Evolutionary conservation across 2,797 vertebrate species (phyloP).

Genomic region (Tragopan temminckii): DNA sequence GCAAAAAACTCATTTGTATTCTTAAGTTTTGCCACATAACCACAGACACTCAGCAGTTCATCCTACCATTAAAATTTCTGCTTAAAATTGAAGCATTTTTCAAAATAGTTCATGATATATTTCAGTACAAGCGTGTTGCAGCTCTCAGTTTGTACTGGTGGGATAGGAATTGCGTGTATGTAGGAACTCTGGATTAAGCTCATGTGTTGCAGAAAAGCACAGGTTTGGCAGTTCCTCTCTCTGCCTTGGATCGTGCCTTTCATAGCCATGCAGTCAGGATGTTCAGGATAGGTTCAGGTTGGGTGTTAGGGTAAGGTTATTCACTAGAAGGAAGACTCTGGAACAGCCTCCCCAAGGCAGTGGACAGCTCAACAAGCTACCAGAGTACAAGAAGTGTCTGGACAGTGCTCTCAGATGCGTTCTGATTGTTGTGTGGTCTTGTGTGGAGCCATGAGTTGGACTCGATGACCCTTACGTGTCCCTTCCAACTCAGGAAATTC

Average conservation of each 20-base stretch:
- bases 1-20: background rate
- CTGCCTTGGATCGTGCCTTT: background rate
- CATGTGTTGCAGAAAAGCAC: background rate
- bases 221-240: background rate
- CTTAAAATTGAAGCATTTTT: background rate
- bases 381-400: no score
- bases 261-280: background rate
- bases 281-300: background rate
- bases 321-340: no score
- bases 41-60: background rate
- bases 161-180: background rate
- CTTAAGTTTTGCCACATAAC: background rate
- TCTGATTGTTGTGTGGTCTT: no score
- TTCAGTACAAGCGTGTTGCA: background rate
- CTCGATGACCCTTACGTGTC: no score
- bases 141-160: background rate
- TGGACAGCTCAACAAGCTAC: no score
- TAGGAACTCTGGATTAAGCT: background rate
- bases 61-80: background rate
- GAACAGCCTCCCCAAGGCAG: no score
- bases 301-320: no score
- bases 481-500: no score
- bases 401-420: no score
- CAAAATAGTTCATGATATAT: background rate
- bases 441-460: no score